Base-by-base conservation (phyloP, 1,140 invertebrate species). In the Pollicipes pollicipes region DNA sequence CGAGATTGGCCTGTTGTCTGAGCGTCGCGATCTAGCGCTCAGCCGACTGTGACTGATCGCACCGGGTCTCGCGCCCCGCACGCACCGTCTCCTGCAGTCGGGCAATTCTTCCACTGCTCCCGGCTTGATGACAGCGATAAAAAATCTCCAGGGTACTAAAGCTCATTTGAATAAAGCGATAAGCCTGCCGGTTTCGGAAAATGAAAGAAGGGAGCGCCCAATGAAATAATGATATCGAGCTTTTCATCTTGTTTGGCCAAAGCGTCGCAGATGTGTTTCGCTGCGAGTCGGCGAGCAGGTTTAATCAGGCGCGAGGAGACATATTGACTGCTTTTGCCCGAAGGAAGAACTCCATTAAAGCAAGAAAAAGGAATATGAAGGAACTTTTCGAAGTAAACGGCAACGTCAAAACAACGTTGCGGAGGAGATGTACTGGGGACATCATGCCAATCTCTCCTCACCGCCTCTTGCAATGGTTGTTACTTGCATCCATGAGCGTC, bases 91-190 rank as follows among this genome's bases (percentile, higher is more conserved):
- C 45, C 45, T 2, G 45, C 8, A 2, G 10, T 21, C 45, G 45
- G 3, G 45, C 24, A 58, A 58, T 58, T 58, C 45, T 58, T 21
- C 24, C 45, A 21, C 45, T 21, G 13, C 45, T 58, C 45, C 45
- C 13, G 13, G 45, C 45, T 21, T 58, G 45, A 58, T 58, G 45
- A 58, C 45, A 58, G 45, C 45, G 45, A 58, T 58, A 58, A 58
- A 58, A 58, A 58, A 58, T 58, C 45, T 58, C 45, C 45, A 58
- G 45, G 45, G 45, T 58, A 58, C 45, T 58, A 58, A 58, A 58
- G 45, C 45, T 58, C 45, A 58, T 58, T 58, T 58, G 45, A 58
- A 58, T 58, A 58, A 58, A 58, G 45, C 45, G 45, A 58, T 58
- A 58, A 58, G 45, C 45, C 45, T 21, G 45, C 45, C 45, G 45